Evolutionary conservation across 2,888 invertebrate genomes (phyloP), one percentile per base, ranked within the genome.

Genomic region (Trissoscelio sp.): DNA sequence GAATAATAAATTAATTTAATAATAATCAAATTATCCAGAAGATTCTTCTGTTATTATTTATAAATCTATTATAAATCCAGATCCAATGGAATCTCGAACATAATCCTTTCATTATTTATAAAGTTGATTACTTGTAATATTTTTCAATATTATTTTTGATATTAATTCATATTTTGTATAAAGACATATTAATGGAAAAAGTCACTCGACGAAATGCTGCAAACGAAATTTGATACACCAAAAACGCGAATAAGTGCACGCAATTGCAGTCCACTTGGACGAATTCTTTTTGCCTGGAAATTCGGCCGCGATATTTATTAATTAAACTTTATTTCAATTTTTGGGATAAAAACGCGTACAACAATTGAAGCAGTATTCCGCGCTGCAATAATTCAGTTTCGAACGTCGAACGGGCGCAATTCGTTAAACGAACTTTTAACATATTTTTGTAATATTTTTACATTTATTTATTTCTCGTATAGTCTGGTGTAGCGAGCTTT

Each of bases 391-490:
- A 66, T 37, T 51, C 51, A 48, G 12, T 51, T 51, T 16, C 6
- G 46, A 48, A 51, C 24, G 42, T 67, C 67, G 39, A 55, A n/a
- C n/a, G n/a, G n/a, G n/a, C n/a, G n/a, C n/a, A n/a, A n/a, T 67
- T 67, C 20, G 44, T 55, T 67, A 55, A 67, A 57, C 57, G 34
- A 57, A 57, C 44, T 57, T 34, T 69, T 31, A 46, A 69, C 57
- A 57, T 57, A 69, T 46, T 69, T 46, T 31, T 57, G 22, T 37
- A 44, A 58, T 22, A 46, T 16, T 58, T 28, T 53, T 55, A 34
- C 57, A 58, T 53, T 51, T 53, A 62, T 62, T 44, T 69, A 39
- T 64, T 64, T 64, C 39, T 51, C 66, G n/a, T 53, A 51, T 51
- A 48, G 37, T 7, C 14, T 42, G 53, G n/a, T 7, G 11, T 20